Percentiles rank a stretch among this genome's conserved stretches.
phyloP scores from a whole-genome alignment of 1,140 invertebrate species.

The Hyphantria cunea region DNA sequence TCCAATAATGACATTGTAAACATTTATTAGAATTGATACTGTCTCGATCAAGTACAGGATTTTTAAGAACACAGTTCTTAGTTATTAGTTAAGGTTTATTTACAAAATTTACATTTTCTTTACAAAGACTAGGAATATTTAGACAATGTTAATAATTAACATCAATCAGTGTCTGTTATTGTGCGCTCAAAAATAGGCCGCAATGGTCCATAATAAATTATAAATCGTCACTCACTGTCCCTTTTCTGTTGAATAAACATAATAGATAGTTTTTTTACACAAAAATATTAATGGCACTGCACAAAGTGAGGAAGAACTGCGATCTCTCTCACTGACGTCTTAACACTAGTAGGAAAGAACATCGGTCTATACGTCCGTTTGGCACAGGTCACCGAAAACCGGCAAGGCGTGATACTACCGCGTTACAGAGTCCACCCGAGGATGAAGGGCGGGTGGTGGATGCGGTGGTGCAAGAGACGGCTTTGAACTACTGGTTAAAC shows the following conservation, averaged over 20 bases:
- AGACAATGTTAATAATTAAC: conserved; percentile 48
- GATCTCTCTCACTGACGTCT: conserved; percentile 57
- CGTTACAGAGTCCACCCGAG: conserved; percentile 68
- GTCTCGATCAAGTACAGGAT: conserved; percentile 22
- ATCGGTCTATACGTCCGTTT: conserved; percentile 76
- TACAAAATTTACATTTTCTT: conserved; percentile 60
- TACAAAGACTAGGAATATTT: conserved; percentile 71
- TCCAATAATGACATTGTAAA: conserved; percentile 66
- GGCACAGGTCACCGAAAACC: conserved; percentile 79
- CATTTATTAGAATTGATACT: conserved; percentile 53
- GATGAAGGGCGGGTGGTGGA: conserved; percentile 63
- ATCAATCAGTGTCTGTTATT: conserved; percentile 35
- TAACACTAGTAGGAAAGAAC: conserved; percentile 49
- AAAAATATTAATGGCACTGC: conserved; percentile 33
- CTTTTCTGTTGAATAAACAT: conserved; percentile 19
- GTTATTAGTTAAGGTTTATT: conserved; percentile 18
- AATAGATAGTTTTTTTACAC: conserved; percentile 20
- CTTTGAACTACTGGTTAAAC: conserved; percentile 46
- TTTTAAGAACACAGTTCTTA: conserved; percentile 29
- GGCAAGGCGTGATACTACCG: conserved; percentile 79
- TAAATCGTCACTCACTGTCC: conserved; percentile 35
- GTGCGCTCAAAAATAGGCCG: conserved; percentile 31
- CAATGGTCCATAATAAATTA: conserved; percentile 24
- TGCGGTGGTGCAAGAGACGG: conserved; percentile 51
- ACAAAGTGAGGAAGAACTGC: conserved; percentile 64